A percentile compares a stretch with the other conserved stretches of the same genome.
These are phyloP conservation scores for Dufourea novaeangliae DNA, from an alignment of 1,140 invertebrate genomes.

Conservation along the genomic window DNA sequence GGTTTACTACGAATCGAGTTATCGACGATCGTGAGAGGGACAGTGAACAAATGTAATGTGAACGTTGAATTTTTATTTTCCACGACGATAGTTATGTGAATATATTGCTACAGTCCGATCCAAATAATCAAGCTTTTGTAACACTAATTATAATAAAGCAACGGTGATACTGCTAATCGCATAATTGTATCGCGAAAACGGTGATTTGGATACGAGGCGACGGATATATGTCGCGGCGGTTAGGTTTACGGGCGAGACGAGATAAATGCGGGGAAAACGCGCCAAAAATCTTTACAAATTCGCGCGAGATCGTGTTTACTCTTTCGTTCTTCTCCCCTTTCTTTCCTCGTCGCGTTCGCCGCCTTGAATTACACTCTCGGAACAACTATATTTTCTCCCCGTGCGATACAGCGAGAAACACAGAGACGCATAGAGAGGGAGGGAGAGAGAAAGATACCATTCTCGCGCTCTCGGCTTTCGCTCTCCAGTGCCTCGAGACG, in stretches of 20 bases:
- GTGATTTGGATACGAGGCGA: slow-evolving; percentile 33
- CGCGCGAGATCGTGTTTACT: slow-evolving; percentile 19
- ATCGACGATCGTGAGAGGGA: slow-evolving; percentile 32
- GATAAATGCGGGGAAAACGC: slow-evolving; percentile 6
- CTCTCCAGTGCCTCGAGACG: no score
- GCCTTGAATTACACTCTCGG: not conserved
- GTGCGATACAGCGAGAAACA: no score
- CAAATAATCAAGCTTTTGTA: slow-evolving; percentile 82
- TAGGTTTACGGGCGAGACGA: not conserved
- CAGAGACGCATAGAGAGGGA: no score
- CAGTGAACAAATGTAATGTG: slow-evolving; percentile 71
- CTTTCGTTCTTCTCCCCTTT: not conserved
- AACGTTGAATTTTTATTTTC: slow-evolving; percentile 79
- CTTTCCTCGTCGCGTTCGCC: not conserved
- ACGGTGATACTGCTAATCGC: slow-evolving; percentile 74
- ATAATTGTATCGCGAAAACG: slow-evolving; percentile 67
- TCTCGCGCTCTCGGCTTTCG: no score
- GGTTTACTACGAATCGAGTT: slow-evolving; percentile 36
- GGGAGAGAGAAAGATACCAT: no score
- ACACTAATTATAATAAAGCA: slow-evolving; percentile 79
- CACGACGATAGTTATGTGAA: slow-evolving; percentile 79
- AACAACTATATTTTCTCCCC: no score
- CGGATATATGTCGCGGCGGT: no score
- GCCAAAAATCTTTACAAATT: slow-evolving; percentile 65
- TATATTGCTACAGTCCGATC: slow-evolving; percentile 81